Conservation (phyloP, 1,140 invertebrate species). For the Drosophila mojavensis region DNA sequence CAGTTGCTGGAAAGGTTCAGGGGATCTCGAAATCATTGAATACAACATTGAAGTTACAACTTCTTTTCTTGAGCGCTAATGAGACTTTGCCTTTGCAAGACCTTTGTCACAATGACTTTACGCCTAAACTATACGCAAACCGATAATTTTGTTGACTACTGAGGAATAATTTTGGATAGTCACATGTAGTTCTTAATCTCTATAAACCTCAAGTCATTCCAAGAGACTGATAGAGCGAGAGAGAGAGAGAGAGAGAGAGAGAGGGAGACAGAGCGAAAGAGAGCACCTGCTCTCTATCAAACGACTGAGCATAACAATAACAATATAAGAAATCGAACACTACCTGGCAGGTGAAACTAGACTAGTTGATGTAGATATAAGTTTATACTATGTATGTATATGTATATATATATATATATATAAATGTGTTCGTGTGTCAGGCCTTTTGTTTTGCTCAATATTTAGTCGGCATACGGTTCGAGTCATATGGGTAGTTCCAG, state of each 20-base stretch:
- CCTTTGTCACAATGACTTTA: slow-evolving; percentile 27
- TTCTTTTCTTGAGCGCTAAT: no score
- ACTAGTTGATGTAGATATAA: slow-evolving; percentile 19
- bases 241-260: not conserved
- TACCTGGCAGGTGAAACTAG: slow-evolving; percentile 43
- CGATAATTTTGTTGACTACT: slow-evolving; percentile 13
- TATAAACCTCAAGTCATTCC: slow-evolving; percentile 25
- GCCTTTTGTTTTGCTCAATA: slow-evolving; percentile 51
- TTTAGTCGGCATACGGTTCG: slow-evolving; percentile 11
- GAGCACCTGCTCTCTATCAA: not conserved
- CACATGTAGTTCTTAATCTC: slow-evolving; percentile 40
- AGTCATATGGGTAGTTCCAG: slow-evolving; percentile 52
- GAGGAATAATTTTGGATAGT: slow-evolving; percentile 5
- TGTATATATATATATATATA: slow-evolving; percentile 17
- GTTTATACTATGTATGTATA: slow-evolving; percentile 8
- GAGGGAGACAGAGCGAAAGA: not conserved
- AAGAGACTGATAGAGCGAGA: not conserved
- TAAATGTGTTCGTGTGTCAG: slow-evolving; percentile 21
- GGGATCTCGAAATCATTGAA: no score
- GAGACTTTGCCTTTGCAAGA: no score
- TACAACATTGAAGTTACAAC: no score
- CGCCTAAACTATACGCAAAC: slow-evolving; percentile 4
- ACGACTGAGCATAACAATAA: not conserved
- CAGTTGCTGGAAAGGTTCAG: no score
- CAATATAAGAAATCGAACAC: not conserved